Base-by-base conservation (phyloP, 2,797 vertebrate species). In the Xiphophorus birchmanni region DNA sequence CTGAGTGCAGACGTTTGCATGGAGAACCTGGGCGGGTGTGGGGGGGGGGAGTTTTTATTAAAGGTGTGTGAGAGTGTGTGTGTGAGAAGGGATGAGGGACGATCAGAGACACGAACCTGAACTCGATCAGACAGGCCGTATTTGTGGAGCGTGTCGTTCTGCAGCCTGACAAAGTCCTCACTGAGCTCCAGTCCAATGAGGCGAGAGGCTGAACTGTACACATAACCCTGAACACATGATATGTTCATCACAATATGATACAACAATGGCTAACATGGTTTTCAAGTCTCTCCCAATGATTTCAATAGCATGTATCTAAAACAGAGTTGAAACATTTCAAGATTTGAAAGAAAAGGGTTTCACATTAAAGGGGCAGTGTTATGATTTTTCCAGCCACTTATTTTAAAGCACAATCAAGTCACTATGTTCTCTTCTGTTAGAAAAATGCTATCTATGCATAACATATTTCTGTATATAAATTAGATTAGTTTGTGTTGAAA, bases 111-210 rank as follows among this genome's bases (percentile, higher is more conserved):
- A 0, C 73, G 0, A n/a, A 98, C 98, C 97, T 98, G 95, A 88
- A 98, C 91, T 95, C 97, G 94, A 92, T 98, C 96, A 60, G 78
- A 82, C 85, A 99, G 95, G 13, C 94, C 79, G 76, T 98, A 98
- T 89, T 98, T 99, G 83, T 96, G 90, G 82, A 97, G 77, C 65
- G 95, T 89, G 73, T 96, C 93, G 82, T 96, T 96, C 91, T 98
- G 97, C 85, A 99, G 95, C n/a, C 94, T 89, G 85, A 97, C 96
- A 82, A 99, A 98, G n/a, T 98, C 97, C 87, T 94, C 94, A 86
- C 93, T 98, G 80, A 99, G 92, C 96, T 99, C 98, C 84, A 99
- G 94, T 60, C 97, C 97, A 15, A 95, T 84, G 0, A 99, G 94
- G n/a, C 90, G 95, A 48, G 94, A 90, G 72, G 97, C 97, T 35